Conservation (phyloP, 2,888 invertebrate species). For the Caenorhabditis sinica region DNA sequence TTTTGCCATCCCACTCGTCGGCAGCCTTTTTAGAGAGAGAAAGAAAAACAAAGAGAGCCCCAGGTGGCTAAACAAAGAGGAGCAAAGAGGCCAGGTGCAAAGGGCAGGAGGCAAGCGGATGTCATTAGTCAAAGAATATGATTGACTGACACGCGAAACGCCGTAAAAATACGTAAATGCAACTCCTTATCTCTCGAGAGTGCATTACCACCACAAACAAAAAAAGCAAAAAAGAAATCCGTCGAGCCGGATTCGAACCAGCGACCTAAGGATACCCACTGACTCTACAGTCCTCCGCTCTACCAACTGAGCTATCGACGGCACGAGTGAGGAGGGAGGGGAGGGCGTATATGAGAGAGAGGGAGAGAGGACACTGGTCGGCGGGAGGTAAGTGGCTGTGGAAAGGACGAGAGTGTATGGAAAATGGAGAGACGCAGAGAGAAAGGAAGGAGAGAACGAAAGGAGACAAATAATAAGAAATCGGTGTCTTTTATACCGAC, state of each 20-base stretch:
- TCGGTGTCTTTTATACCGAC: background rate
- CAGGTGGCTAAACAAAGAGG: no score
- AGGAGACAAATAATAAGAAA: background rate
- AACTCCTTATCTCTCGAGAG: background rate
- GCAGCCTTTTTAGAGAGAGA: no score
- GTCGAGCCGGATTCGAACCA: constrained; percentile 77
- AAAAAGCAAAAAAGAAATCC: constrained; percentile 51
- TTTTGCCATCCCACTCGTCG: no score
- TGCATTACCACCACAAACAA: background rate
- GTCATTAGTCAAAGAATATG: constrained; percentile 1
- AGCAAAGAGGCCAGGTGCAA: background rate
- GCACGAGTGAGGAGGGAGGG: constrained; percentile 5
- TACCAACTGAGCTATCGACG: constrained; percentile 77
- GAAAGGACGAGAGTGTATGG: background rate
- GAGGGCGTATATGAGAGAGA: constrained; percentile 4
- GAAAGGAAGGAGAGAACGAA: background rate
- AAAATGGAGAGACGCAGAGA: constrained; percentile 5
- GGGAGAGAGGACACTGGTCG: background rate
- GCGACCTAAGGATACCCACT: constrained; percentile 75
- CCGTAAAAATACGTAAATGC: background rate
- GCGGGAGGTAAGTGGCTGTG: background rate
- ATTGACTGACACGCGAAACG: constrained; percentile 9
- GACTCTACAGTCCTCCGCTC: constrained; percentile 75
- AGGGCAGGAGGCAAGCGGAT: constrained; percentile 4
- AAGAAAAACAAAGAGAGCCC: no score